phyloP scores from a whole-genome alignment of 1,140 invertebrate species.

The Marisa cornuarietis region DNA sequence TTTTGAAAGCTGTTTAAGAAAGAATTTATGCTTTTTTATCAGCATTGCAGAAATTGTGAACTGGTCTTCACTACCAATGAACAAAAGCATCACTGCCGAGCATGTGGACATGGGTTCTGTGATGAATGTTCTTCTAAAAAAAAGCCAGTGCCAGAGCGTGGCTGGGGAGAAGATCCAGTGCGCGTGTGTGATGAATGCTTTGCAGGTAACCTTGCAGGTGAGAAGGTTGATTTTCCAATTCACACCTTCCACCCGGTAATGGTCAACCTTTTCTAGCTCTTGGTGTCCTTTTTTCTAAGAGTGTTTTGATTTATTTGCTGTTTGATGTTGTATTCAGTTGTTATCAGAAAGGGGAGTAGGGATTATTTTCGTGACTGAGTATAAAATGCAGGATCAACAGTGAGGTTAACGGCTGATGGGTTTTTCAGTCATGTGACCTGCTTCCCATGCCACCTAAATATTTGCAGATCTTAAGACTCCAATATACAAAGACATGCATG shows the following conservation, averaged over 20 bases:
- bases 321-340: not conserved
- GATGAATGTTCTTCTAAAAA: slow-evolving; percentile 64
- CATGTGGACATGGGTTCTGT: slow-evolving; percentile 71
- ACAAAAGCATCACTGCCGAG: slow-evolving; percentile 82
- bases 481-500: too few species aligned
- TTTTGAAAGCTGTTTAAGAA: too few species aligned
- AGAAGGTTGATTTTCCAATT: slow-evolving; percentile 16
- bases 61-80: slow-evolving; percentile 61
- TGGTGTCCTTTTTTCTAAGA: slow-evolving; percentile 4
- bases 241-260: slow-evolving; percentile 7
- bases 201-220: slow-evolving; percentile 35
- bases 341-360: not conserved
- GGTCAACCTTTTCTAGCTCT: not conserved
- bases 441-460: too few species aligned
- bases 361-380: not conserved
- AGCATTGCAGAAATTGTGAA: slow-evolving; percentile 76
- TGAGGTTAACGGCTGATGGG: too few species aligned
- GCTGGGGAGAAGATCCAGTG: slow-evolving; percentile 65
- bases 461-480: too few species aligned
- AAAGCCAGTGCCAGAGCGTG: slow-evolving; percentile 66
- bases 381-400: not conserved
- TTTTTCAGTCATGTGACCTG: too few species aligned
- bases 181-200: slow-evolving; percentile 68
- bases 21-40: slow-evolving; percentile 30
- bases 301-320: not conserved